These are phyloP conservation scores for Xanthostigma xanthostigma DNA, from an alignment of 2,888 invertebrate genomes.

Conservation along the genomic window DNA sequence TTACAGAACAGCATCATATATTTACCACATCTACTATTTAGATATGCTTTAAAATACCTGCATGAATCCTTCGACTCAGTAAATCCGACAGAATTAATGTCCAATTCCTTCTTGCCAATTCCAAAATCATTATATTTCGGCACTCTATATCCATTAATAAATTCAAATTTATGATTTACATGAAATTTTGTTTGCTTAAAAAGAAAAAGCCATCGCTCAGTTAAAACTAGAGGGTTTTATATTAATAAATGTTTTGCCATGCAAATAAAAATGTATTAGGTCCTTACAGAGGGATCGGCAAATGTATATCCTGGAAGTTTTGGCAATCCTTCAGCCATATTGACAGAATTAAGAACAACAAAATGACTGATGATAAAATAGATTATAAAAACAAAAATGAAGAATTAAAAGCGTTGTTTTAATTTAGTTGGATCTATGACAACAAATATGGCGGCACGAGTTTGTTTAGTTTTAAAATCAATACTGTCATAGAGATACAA, in stretches of 20 bases:
- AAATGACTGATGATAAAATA: too few species aligned
- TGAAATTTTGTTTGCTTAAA: conserved; percentile 38
- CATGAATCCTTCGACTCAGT: conserved; percentile 36
- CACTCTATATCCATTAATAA: conserved; percentile 50
- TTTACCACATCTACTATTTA: too few species aligned
- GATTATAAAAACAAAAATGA: too few species aligned
- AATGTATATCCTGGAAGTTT: conserved; percentile 8
- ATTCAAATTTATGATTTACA: conserved; percentile 43
- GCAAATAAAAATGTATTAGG: background rate
- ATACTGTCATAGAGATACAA: too few species aligned
- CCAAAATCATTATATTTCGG: conserved; percentile 38
- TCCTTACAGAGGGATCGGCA: conserved; percentile 6
- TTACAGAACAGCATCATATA: too few species aligned
- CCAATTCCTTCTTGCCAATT: conserved; percentile 42
- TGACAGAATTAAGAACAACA: background rate
- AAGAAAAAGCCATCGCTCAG: conserved; percentile 4
- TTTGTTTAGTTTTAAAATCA: too few species aligned
- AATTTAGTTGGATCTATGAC: too few species aligned
- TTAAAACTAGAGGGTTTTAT: background rate
- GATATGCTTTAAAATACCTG: conserved; percentile 23
- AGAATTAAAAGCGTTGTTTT: too few species aligned
- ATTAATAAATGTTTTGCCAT: background rate
- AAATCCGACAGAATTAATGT: conserved; percentile 43
- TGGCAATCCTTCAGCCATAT: conserved; percentile 5
- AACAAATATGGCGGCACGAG: too few species aligned